Percentiles rank a stretch among this genome's conserved stretches.
These are phyloP conservation scores for Diplolepis rosae DNA, from an alignment of 2,888 invertebrate genomes.

Conservation along the genomic window DNA sequence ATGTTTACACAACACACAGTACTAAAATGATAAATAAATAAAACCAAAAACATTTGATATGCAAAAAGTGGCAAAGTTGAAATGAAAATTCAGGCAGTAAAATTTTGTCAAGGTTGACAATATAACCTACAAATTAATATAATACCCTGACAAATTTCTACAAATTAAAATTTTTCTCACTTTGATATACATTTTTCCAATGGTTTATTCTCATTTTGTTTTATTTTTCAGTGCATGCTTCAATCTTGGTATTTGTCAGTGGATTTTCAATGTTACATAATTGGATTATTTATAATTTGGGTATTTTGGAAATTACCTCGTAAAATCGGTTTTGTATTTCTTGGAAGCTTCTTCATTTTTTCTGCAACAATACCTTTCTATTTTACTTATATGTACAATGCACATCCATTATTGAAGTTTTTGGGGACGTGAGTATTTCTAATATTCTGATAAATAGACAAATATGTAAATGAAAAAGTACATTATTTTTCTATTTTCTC, in stretches of 20 bases:
- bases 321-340: constrained; percentile 56
- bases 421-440: constrained; percentile 56
- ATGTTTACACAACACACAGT: too few species aligned
- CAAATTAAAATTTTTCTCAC: too few species aligned
- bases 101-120: too few species aligned
- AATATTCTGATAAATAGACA: background rate
- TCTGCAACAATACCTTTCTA: constrained; percentile 54
- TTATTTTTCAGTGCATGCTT: constrained; percentile 57
- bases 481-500: background rate
- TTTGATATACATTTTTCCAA: too few species aligned
- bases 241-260: constrained; percentile 61
- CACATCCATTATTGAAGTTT: constrained; percentile 53
- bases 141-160: too few species aligned
- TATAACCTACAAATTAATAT: too few species aligned
- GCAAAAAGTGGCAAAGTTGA: too few species aligned
- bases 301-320: constrained; percentile 57
- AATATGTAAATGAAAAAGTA: background rate
- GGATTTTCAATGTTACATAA: constrained; percentile 58
- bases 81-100: too few species aligned
- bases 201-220: too few species aligned
- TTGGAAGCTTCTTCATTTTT: constrained; percentile 48
- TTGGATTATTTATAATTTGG: constrained; percentile 51
- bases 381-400: constrained; percentile 52
- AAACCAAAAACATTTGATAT: too few species aligned
- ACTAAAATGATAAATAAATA: too few species aligned